Evolutionary conservation across 2,888 invertebrate species (phyloP), one percentile per base, ranked within the genome.

Genomic region (Xylota sylvarum): DNA sequence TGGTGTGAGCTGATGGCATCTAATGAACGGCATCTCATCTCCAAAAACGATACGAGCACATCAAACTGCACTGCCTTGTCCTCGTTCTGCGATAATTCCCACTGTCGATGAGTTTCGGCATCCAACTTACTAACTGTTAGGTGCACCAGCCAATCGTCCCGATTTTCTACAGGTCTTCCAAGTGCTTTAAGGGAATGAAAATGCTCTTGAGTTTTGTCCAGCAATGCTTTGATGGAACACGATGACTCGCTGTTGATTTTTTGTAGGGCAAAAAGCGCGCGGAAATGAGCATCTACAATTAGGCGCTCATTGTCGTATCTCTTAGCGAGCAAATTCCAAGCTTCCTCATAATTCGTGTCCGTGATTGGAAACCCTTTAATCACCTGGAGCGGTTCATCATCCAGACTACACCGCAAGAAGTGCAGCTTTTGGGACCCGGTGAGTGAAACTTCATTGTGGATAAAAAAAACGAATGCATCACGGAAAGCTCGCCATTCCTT

Each of bases 111-210:
- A 6, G 73, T 79, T 32, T 79, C 79, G 43, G 23, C 30, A 46
- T 64, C 43, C 5, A 64, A n/a, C 9, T 64, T 43, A 2, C 10
- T 46, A 2, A 14, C 83, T 9, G 73, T 65, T 14, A 78, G 12
- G 30, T 73, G 77, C 5, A 83, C 35, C 5, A 82, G 43, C 82
- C 77, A 70, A 35, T 77, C 77, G 30, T n/a, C n/a, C n/a, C n/a
- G n/a, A n/a, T n/a, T n/a, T n/a, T n/a, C n/a, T n/a, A n/a, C n/a
- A n/a, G n/a, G 70, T 6, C 82, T 65, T 10, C 60, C 69, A 4
- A 64, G 62, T 9, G 72, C 50, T 35, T 50, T 77, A 9, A 83
- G 67, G 9, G 35, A 55, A 10, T 76, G 58, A 14, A 37, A 58
- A 4, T 81, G 77, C n/a, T 77, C 58, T 27, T 72, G 60, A 12